Evolutionary conservation across 2,888 invertebrate genomes (phyloP).

Genomic region (Chrysolina americana): DNA sequence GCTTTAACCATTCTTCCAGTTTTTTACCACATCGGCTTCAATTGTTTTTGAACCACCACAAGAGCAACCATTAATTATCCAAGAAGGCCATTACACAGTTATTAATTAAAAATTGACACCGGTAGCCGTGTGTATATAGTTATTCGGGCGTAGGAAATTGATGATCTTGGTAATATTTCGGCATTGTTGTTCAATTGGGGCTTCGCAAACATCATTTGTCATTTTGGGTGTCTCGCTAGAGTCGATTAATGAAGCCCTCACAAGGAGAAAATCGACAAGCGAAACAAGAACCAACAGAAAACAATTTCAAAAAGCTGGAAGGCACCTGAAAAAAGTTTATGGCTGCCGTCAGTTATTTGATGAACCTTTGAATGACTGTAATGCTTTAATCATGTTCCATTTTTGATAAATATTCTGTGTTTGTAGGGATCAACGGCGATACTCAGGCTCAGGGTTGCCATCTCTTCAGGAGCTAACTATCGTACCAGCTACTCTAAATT

Average conservation of each 20-base stretch:
- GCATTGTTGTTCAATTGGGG: slow-evolving; percentile 48
- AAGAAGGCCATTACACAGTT: slow-evolving; percentile 38
- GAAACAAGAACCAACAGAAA: slow-evolving; percentile 30
- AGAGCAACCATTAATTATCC: slow-evolving; percentile 10
- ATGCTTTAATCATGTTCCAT: not conserved
- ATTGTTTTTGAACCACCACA: not conserved
- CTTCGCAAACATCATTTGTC: slow-evolving; percentile 45
- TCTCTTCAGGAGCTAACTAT: too few relatives aligned
- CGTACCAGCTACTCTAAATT: too few relatives aligned
- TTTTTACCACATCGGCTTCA: not conserved
- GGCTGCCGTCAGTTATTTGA: not conserved
- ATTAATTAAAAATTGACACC: slow-evolving; percentile 51
- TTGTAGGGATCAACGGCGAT: too few relatives aligned
- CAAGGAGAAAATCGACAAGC: slow-evolving; percentile 41
- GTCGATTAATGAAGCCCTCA: slow-evolving; percentile 44
- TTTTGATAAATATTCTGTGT: too few relatives aligned
- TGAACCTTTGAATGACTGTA: not conserved
- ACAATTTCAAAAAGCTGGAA: not conserved
- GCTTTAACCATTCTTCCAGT: not conserved
- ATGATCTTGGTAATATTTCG: slow-evolving; percentile 48
- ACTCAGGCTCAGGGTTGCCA: too few relatives aligned
- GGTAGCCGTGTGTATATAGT: slow-evolving; percentile 35
- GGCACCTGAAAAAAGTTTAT: not conserved
- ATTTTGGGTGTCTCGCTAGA: slow-evolving; percentile 38
- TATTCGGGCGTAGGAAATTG: slow-evolving; percentile 44